Conservation (phyloP, 2,888 invertebrate species). For the Drosophila nr. perissopoda region DNA sequence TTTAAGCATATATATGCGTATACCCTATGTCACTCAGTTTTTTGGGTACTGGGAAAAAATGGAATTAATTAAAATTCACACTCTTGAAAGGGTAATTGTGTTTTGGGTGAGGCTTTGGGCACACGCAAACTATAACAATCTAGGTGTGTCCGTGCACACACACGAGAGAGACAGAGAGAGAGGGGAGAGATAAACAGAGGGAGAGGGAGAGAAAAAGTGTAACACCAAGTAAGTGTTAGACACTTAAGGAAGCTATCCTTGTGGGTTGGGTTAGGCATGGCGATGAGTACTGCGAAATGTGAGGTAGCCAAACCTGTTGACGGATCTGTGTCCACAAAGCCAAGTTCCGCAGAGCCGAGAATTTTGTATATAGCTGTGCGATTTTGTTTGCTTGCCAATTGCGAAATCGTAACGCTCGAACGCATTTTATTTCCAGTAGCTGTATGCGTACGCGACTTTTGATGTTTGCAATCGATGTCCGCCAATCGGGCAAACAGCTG, state of each 20-base stretch:
- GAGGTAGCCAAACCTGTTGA: constrained; percentile 36
- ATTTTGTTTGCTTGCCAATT: constrained; percentile 75
- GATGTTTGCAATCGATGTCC: constrained; percentile 60
- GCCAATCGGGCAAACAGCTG: constrained; percentile 65
- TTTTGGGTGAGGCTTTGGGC: not conserved
- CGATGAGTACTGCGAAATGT: constrained; percentile 18
- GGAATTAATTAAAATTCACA: constrained; percentile 34
- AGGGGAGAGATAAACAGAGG: not conserved
- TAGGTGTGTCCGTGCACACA: not conserved
- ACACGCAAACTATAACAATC: not conserved
- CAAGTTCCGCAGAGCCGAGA: constrained; percentile 24
- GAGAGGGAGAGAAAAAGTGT: not conserved
- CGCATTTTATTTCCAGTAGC: constrained; percentile 65
- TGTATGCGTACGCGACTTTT: constrained; percentile 50
- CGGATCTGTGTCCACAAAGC: constrained; percentile 16
- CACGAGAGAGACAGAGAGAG: not conserved
- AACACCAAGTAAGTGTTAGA: not conserved
- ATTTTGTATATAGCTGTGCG: constrained; percentile 38
- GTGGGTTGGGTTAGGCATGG: not conserved
- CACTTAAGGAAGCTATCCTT: not conserved
- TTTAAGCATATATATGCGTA: not conserved
- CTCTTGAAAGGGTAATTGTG: constrained; percentile 16
- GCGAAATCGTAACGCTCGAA: constrained; percentile 75
- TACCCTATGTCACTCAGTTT: not conserved
- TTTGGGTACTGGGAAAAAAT: constrained; percentile 18